Evolutionary conservation across 2,888 invertebrate genomes (phyloP).

Genomic region (Spatulosminthurus flaviceps): DNA sequence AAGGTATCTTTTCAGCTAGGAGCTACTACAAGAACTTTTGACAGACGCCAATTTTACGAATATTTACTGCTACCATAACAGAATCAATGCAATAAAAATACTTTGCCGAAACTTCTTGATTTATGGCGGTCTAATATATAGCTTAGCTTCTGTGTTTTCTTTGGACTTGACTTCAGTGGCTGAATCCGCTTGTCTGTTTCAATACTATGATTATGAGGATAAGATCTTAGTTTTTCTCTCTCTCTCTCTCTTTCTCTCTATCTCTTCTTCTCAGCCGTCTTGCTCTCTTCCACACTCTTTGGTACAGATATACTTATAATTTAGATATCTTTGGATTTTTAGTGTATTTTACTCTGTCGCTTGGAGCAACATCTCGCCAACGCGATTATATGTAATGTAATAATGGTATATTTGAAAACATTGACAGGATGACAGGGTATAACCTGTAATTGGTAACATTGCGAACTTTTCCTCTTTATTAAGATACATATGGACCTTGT

Average conservation of each 20-base stretch:
- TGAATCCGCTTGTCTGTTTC: neutral
- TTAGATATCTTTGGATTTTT: constrained; percentile 18
- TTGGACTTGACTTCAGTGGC: constrained; percentile 3
- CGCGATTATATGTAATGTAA: constrained; percentile 12
- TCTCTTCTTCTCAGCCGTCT: neutral
- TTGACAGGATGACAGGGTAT: constrained; percentile 32
- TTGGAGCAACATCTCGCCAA: constrained; percentile 26
- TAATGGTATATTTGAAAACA: constrained; percentile 1
- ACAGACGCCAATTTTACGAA: constrained; percentile 21
- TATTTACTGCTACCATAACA: constrained; percentile 21
- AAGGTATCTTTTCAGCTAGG: neutral
- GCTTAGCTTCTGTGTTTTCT: constrained; percentile 25
- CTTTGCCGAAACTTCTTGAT: neutral
- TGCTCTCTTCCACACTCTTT: neutral
- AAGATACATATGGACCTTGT: constrained; percentile 12
- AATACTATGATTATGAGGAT: neutral
- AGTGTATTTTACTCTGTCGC: constrained; percentile 26
- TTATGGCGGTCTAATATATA: constrained; percentile 14
- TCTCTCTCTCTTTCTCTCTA: neutral
- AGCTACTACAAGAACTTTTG: neutral
- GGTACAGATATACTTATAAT: neutral
- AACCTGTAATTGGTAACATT: constrained; percentile 26
- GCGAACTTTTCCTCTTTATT: neutral
- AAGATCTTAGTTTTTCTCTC: neutral
- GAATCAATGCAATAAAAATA: constrained; percentile 1